These are phyloP conservation scores for Lateolabrax maculatus DNA, from an alignment of 2,797 vertebrate genomes.

Conservation along the genomic window DNA sequence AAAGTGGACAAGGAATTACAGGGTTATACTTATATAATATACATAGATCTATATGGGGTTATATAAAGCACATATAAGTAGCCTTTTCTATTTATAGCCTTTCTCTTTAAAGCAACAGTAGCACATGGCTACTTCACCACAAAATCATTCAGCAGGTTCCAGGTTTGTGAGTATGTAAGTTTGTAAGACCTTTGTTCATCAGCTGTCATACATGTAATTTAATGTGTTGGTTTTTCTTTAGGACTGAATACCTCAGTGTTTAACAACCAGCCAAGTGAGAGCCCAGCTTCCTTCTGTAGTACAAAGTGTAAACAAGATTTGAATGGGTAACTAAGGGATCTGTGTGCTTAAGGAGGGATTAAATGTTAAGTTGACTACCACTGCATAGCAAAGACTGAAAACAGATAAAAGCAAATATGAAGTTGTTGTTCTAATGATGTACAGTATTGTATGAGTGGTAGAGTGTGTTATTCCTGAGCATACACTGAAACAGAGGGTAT, in stretches of 20 bases:
- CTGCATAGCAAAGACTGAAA: slow-evolving; percentile 6
- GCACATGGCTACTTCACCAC: background rate
- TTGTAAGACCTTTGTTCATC: slow-evolving; percentile 22
- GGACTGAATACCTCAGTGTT: slow-evolving; percentile 36
- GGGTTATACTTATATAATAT: background rate
- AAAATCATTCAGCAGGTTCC: background rate
- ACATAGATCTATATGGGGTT: no score
- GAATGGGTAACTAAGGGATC: slow-evolving; percentile 49
- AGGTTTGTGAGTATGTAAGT: slow-evolving; percentile 10
- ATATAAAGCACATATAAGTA: background rate
- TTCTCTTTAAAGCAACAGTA: slow-evolving; percentile 1
- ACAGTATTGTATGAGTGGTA: background rate
- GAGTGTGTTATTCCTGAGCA: background rate
- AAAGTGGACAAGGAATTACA: background rate
- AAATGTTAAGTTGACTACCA: slow-evolving; percentile 27
- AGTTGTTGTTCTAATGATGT: background rate
- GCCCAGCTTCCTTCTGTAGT: slow-evolving; percentile 38
- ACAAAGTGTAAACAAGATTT: slow-evolving; percentile 53
- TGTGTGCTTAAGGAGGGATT: slow-evolving; percentile 51
- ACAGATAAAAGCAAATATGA: background rate
- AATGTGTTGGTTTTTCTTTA: slow-evolving; percentile 28
- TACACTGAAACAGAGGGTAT: background rate
- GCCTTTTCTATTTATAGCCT: background rate
- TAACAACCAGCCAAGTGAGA: slow-evolving; percentile 25
- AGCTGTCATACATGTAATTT: background rate